Evolutionary conservation across 1,140 invertebrate genomes (phyloP), one percentile per base, ranked within the genome.

Genomic region (Scylla paramamosain): DNA sequence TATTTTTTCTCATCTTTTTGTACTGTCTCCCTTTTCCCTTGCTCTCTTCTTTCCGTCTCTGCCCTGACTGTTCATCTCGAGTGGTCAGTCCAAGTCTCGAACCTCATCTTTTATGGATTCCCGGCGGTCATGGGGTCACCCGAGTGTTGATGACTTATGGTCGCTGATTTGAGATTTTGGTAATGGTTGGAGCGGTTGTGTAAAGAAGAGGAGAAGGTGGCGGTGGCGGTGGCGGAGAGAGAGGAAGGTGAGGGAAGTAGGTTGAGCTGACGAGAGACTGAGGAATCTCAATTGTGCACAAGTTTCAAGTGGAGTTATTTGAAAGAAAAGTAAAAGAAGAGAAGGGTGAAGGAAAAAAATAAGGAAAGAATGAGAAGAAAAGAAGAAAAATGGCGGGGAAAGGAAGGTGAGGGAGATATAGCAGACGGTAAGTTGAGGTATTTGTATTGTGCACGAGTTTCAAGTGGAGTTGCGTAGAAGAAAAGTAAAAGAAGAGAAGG

Each of bases 71-170:
- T 77, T n/a, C 67, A 7, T 77, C 67, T 77, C 25, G 67, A 77
- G 67, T 77, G 67, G 67, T 20, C 67, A 77, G 25, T 77, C n/a
- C 25, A 77, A n/a, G 67, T 77, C 67, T 12, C 1, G 12, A 77
- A 2, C 67, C 67, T 77, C 67, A 77, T 77, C 67, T 77, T 77
- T 77, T 77, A 77, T 77, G 67, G 67, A 77, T 77, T n/a, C 67
- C 4, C 20, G n/a, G 67, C 25, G 20, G 67, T n/a, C 67, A n/a
- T 16, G 25, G 67, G n/a, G 67, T 59, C 52, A 12, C 10, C 6
- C 1, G 52, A 77, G 67, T n/a, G 20, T n/a, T 20, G 67, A 77
- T 77, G 67, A 25, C 16, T n/a, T 7, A 77, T 20, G 67, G 67
- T 77, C 16, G 20, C 25, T 77, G 67, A 77, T n/a, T 77, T n/a